Base-by-base conservation (phyloP, 2,888 invertebrate species). In the Mythimna pallens region DNA sequence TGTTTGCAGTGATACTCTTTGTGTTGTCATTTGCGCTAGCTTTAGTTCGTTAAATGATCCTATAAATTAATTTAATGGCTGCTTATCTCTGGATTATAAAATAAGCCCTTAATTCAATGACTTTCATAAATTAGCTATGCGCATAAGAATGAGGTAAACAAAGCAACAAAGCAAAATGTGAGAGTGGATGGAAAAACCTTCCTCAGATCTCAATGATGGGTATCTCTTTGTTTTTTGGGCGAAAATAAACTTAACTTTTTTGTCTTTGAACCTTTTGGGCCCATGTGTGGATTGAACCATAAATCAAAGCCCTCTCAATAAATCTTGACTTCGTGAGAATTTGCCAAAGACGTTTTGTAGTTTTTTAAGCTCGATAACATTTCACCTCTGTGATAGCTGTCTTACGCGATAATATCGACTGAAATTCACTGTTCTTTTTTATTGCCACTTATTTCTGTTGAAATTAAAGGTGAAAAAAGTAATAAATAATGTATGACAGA, bases 231-330 rank as follows among this genome's bases (percentile, higher is more conserved):
- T 93, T 92, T 93, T 77, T 91, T 86, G 86, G 84, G 84, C 87
- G 90, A 92, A 91, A 93, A 93, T 92, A 92, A 93, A 92, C 89
- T 92, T 92, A 90, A 83, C 83, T 91, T 94, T 92, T 94, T 93
- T 93, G 93, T 93, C 92, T 93, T 93, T 92, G 93, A 92, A 93
- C 92, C 94, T 91, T 92, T 86, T 90, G 89, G 91, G 88, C 93
- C 92, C 94, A 94, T 93, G 92, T 94, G 94, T 93, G 92, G 92
- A 92, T 91, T 91, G 92, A 89, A 92, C 91, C 90, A 94, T 95
- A 95, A 94, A 95, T 95, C 95, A 95, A 94, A 93, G 90, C 86
- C 88, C 90, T 92, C 93, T 92, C 94, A 93, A 95, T 95, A 95
- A 94, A 95, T 95, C 94, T 92, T 90, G 89, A 91, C 91, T 92